These are phyloP conservation scores for Eulithis prunata DNA, from an alignment of 2,888 invertebrate genomes.

Conservation along the genomic window DNA sequence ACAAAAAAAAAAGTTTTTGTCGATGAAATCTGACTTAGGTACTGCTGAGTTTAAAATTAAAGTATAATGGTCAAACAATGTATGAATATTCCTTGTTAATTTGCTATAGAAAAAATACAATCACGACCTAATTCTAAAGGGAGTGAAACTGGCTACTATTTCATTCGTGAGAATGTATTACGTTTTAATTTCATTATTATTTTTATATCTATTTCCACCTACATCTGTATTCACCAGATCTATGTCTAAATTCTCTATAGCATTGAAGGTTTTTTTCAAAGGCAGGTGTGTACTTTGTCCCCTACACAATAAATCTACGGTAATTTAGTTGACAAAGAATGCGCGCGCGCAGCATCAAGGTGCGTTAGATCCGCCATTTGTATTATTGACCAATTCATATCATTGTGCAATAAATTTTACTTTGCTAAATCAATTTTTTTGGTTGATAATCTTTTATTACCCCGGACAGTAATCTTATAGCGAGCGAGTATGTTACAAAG, in stretches of 20 bases:
- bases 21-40: background rate
- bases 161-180: conserved; percentile 1
- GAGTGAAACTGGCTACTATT: background rate
- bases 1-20: background rate
- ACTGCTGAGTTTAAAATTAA: background rate
- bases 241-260: conserved; percentile 24
- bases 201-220: conserved; percentile 15
- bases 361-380: conserved; percentile 43
- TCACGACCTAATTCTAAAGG: background rate
- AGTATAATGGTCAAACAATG: background rate
- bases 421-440: conserved; percentile 43
- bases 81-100: too few species aligned
- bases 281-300: conserved; percentile 55
- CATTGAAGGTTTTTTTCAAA: conserved; percentile 21
- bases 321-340: conserved; percentile 58
- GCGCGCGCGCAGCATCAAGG: conserved; percentile 55
- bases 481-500: too few species aligned
- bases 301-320: conserved; percentile 53
- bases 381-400: conserved; percentile 46
- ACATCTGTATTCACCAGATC: conserved; percentile 24
- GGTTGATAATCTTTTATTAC: too few species aligned
- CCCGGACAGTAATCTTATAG: too few species aligned
- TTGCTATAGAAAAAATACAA: too few species aligned
- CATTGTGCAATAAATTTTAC: conserved; percentile 50
- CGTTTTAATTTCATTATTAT: conserved; percentile 8